Conservation (phyloP, 2,113 vertebrate species). For the Ictalurus punctatus region DNA sequence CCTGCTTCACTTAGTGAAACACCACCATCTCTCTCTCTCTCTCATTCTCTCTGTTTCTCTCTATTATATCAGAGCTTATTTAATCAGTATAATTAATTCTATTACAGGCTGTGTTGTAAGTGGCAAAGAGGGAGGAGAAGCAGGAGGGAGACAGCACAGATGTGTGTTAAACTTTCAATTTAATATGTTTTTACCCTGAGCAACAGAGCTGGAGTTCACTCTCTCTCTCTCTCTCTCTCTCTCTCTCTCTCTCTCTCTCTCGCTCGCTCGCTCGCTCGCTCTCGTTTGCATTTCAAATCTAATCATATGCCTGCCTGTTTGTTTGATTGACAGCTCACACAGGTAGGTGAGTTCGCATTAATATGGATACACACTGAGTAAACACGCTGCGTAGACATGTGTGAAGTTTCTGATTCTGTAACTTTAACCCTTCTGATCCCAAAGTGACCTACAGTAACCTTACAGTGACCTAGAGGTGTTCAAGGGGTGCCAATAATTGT, state of each 20-base stretch:
- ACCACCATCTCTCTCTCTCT: background rate
- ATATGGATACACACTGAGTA: constrained; percentile 21
- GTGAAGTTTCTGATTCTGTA: background rate
- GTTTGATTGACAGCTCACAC: constrained; percentile 67
- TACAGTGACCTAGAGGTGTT: background rate
- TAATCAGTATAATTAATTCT: constrained; percentile 63
- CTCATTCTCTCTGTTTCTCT: too few species aligned
- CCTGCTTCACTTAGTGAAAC: background rate
- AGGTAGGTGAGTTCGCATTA: constrained; percentile 44
- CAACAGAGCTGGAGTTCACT: constrained; percentile 12
- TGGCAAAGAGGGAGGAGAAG: constrained; percentile 34
- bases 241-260: too few species aligned
- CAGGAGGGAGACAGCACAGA: constrained; percentile 44
- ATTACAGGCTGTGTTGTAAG: constrained; percentile 60
- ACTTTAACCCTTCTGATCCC: background rate
- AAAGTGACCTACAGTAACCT: background rate
- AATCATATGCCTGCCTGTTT: constrained; percentile 66
- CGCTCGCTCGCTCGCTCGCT: too few species aligned
- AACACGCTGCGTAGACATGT: background rate
- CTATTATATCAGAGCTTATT: constrained; percentile 49
- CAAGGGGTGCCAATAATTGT: background rate
- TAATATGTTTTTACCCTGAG: constrained; percentile 52
- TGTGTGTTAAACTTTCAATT: constrained; percentile 58
- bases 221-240: too few species aligned
- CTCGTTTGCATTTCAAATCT: constrained; percentile 71